Conservation (phyloP, 2,797 vertebrate species). For the Champsocephalus esox region DNA sequence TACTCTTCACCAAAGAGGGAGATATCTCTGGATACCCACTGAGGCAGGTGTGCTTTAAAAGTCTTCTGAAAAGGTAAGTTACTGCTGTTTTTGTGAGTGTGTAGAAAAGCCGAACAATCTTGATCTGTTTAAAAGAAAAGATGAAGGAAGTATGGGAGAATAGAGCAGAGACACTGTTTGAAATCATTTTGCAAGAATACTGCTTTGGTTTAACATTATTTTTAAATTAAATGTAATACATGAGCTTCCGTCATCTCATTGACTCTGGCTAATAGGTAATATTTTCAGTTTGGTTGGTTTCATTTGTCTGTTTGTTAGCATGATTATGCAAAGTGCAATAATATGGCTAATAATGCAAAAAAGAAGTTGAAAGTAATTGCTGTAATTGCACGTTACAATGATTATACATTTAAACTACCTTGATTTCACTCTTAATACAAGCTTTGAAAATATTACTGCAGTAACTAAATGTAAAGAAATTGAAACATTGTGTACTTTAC, state of each 20-base stretch:
- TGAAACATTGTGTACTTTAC: no score
- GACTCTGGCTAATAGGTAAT: no score
- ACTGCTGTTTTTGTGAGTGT: slow-evolving; percentile 15
- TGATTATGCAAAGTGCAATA: no score
- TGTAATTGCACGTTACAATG: no score
- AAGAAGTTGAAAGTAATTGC: no score
- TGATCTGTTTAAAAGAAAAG: slow-evolving; percentile 20
- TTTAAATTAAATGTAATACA: neutral
- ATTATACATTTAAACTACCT: neutral
- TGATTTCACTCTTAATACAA: neutral
- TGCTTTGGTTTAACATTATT: slow-evolving; percentile 14
- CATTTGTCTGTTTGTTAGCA: no score
- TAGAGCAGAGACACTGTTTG: slow-evolving; percentile 1
- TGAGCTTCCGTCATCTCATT: neutral
- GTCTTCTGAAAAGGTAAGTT: slow-evolving; percentile 61
- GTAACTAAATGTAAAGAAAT: no score
- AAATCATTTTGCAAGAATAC: slow-evolving; percentile 19
- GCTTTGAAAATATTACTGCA: no score
- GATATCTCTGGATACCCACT: slow-evolving; percentile 26
- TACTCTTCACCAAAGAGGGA: neutral
- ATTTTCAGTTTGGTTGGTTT: no score
- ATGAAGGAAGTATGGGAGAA: slow-evolving; percentile 19
- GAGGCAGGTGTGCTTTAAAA: slow-evolving; percentile 13
- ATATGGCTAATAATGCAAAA: no score
- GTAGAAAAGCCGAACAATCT: neutral